Base-by-base conservation (phyloP, 1,140 invertebrate genomes). In the Drosophila ercepeae region DNA sequence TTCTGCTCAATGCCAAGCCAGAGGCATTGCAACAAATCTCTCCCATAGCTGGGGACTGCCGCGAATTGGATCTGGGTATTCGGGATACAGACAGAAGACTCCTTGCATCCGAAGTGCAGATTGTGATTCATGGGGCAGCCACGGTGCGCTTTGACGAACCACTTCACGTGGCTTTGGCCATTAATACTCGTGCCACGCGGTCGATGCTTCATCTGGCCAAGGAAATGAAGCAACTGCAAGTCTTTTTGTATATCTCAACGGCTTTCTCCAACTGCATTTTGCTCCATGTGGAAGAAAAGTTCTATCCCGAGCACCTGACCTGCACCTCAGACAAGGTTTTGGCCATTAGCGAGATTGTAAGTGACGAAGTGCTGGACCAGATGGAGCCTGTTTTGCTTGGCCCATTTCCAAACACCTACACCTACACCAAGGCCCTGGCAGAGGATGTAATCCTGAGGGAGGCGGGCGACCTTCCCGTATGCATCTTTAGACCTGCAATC, bases 51-150 rank as follows among this genome's bases (percentile, higher is more conserved):
- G 94, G 94, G 0, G 94, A 94, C 52, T 93, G 93, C 13, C 76
- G 78, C 19, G 61, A 93, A 14, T 92, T 93, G 1, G 93, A 94
- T 3, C 90, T 98, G 0, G 96, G 95, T 0, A 91, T 98, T 0
- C 93, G 91, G 19, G 90, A 93, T 0, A 90, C 93, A 36, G 94
- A 97, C 57, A 65, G 72, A 2, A 51, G 44, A 11, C 21, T 68
- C 1, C 18, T 88, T 0, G 23, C 16, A 2, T 23, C 65, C 13
- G 52, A 94, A 48, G 93, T 96, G 1, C 70, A 94, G 23, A 91
- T 97, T 14, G 94, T 98, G 1, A 95, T 98, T 77, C 97, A 98
- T 79, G 94, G 93, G 3, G 97, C 97, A 0, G 97, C 97, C 0
- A 97, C 96, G 1, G 94, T 98, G 0, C 55, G 65, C 92, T 97